These are phyloP conservation scores for Campodea augens DNA, from an alignment of 1,140 invertebrate genomes.

Conservation along the genomic window DNA sequence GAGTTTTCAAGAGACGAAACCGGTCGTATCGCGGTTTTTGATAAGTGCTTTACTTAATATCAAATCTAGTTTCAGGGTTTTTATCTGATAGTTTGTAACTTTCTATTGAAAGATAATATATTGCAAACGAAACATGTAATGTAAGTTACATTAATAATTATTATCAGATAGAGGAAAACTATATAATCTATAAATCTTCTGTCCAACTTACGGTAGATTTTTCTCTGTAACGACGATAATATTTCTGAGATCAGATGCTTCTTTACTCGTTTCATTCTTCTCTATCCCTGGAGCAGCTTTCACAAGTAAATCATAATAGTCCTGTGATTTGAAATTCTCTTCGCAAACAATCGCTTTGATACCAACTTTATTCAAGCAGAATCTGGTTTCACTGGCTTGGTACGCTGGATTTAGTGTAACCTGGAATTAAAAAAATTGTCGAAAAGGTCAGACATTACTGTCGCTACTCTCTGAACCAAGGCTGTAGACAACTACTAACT, in stretches of 20 bases:
- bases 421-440: slow-evolving; percentile 22
- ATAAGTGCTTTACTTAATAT: background rate
- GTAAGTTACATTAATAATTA: background rate
- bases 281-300: slow-evolving; percentile 6
- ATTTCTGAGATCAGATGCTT: background rate
- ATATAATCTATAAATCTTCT: background rate
- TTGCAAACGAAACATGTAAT: too few species aligned
- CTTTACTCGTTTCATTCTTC: background rate
- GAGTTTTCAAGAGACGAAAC: too few species aligned
- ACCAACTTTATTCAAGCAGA: slow-evolving; percentile 55
- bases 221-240: background rate
- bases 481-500: too few species aligned
- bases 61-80: too few species aligned
- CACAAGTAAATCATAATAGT: slow-evolving; percentile 50
- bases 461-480: too few species aligned
- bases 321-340: slow-evolving; percentile 38
- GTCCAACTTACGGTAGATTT: background rate
- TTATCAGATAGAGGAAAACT: background rate
- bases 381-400: slow-evolving; percentile 51
- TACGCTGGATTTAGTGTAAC: slow-evolving; percentile 73
- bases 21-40: too few species aligned
- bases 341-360: slow-evolving; percentile 49
- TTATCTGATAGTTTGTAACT: too few species aligned
- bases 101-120: too few species aligned
- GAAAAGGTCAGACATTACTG: too few species aligned